phyloP scores from a whole-genome alignment of 2,888 invertebrate genomes.

The Sinelater perroti region DNA sequence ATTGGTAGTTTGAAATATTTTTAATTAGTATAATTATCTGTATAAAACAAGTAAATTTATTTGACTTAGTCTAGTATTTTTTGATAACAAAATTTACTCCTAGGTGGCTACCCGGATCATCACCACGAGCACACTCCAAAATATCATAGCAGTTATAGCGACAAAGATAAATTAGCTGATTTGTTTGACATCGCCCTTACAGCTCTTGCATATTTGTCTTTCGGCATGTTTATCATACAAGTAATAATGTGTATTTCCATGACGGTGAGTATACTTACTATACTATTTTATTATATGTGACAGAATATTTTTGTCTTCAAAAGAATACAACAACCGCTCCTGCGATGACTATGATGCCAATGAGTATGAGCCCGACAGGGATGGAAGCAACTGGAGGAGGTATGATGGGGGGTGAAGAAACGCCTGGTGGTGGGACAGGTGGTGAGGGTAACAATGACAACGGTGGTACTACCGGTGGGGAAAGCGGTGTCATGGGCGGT shows the following conservation, averaged over 20 bases:
- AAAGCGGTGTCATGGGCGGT: slow-evolving; percentile 28
- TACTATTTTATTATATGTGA: slow-evolving; percentile 15
- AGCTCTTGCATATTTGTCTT: slow-evolving; percentile 81
- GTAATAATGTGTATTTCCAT: slow-evolving; percentile 77
- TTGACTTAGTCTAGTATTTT: too few species aligned
- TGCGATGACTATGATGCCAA: slow-evolving; percentile 60
- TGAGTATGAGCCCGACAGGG: slow-evolving; percentile 56
- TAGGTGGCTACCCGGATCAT: too few species aligned
- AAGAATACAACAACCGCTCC: slow-evolving; percentile 47
- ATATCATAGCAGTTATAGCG: slow-evolving; percentile 51
- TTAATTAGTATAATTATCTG: too few species aligned
- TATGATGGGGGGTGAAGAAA: slow-evolving; percentile 37
- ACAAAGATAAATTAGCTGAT: slow-evolving; percentile 71
- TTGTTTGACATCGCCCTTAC: slow-evolving; percentile 84
- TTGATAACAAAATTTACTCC: too few species aligned
- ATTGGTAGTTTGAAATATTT: too few species aligned
- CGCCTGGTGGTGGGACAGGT: slow-evolving; percentile 28
- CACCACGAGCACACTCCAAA: slow-evolving; percentile 53
- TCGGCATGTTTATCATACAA: slow-evolving; percentile 82
- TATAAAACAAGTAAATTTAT: too few species aligned
- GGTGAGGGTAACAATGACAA: slow-evolving; percentile 35
- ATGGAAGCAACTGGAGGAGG: slow-evolving; percentile 36
- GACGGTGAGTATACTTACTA: slow-evolving; percentile 50
- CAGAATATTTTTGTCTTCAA: not conserved
- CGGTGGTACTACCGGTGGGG: slow-evolving; percentile 32